Base-by-base conservation (phyloP, 2,113 vertebrate genomes). In the Corythaixoides concolor region DNA sequence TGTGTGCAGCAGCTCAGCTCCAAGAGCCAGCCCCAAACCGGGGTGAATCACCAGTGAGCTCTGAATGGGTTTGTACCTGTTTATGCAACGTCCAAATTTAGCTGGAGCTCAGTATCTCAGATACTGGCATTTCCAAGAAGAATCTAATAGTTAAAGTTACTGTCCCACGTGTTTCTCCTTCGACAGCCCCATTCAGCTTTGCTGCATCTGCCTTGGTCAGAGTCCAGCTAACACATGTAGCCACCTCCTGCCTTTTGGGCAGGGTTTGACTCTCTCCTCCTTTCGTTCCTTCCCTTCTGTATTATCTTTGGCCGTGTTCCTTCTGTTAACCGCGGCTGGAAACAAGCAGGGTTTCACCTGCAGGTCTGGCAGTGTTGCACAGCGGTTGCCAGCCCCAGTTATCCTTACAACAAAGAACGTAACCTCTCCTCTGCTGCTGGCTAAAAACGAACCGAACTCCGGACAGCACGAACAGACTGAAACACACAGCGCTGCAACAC, bases 281-380 rank as follows among this genome's bases (percentile, higher is more conserved):
- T 39, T 39, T 86, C 79, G 68, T 49, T 90, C 90, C 59, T 88
- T 85, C 91, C 78, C 91, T 53, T 33, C 76, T 50, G 14, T 78
- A 50, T 90, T 87, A 68, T 73, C 86, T 47, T 79, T 96, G 95
- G 95, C 90, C 3, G 0, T 19, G 58, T 18, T 75, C 90, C 94
- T 73, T 28, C 62, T 27, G 58, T 82, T 95, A 53, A 79, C 59
- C 84, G 7, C 0, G 5, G 84, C 94, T 92, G 92, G 85, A 75
- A 94, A 72, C 49, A 20, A 56, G 78, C 90, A 90, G 79, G 49
- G 83, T 85, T 96, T 93, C 95, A 96, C 97, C 96, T 96, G 97
- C 92, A 94, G 79, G 50, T 63, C 93, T 88, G 95, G 96, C 95
- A 78, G 59, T 1, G 26, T 13, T 72, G 93, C 93, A 69, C 63